Base-by-base conservation (phyloP, 2,113 vertebrate species). In the Pagrus major region DNA sequence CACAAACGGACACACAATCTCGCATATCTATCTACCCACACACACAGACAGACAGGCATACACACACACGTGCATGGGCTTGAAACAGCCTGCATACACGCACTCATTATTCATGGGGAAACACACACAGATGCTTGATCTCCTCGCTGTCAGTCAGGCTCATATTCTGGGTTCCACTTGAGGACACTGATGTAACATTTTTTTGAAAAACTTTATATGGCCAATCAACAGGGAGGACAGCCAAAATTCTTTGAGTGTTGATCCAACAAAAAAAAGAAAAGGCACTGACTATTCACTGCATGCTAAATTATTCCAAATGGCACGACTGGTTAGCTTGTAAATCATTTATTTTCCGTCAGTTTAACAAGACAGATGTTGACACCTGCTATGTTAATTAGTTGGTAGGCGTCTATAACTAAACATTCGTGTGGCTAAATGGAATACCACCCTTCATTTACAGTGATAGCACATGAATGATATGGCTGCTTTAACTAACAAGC, bases 141-240 rank as follows among this genome's bases (percentile, higher is more conserved):
- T 81, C 68, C 44, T 72, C 33, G 37, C 78, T 87, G 85, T 88
- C 88, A 89, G 68, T 83, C 86, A 90, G 71, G 60, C 75, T 87
- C 79, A 80, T 15, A 27, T 66, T 76, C 75, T 67, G 21, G 67
- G 79, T 82, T 83, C 78, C 85, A 89, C 63, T 55, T 73, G 81
- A 85, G 81, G 83, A 85, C 85, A 81, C 72, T 72, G 69, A 71
- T 83, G 72, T 52, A 85, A 84, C 59, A 9, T 65, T 80, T 83
- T 42, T 72, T 33, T 35, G 23, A 56, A 80, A 80, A 78, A 82
- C 46, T 55, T 76, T 37, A 56, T 35, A 64, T 10, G 66, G 64
- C 16, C 67, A 64, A 75, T 85, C 69, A 77, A 78, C 21, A 10
- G 4, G 14, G 4, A 10, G 55, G 47, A 41, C 55, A 71, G 65